Evolutionary conservation across 2,888 invertebrate genomes (phyloP).

Genomic region (Heliconius sara): DNA sequence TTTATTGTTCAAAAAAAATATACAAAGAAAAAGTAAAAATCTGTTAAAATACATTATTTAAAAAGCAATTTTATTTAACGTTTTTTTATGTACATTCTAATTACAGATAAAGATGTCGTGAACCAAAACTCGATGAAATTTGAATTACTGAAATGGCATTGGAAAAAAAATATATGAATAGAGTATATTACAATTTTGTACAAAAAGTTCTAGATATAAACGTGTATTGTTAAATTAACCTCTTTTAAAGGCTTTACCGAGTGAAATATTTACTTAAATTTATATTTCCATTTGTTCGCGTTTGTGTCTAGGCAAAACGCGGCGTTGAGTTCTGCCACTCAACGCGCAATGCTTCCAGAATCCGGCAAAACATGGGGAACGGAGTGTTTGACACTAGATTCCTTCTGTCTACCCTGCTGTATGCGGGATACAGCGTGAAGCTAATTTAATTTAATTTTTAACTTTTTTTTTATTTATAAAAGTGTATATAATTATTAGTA

Average conservation of each 20-base stretch:
- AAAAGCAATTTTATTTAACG: constrained; percentile 12
- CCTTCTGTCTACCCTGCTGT: too few relatives aligned
- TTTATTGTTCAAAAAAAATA: neutral
- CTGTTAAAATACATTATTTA: neutral
- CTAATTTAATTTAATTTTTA: too few relatives aligned
- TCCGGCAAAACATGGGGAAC: too few relatives aligned
- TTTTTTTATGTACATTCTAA: constrained; percentile 18
- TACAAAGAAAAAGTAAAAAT: neutral
- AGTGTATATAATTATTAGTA: neutral
- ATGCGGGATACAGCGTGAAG: too few relatives aligned
- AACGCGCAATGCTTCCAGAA: too few relatives aligned
- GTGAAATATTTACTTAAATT: too few relatives aligned
- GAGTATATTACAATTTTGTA: constrained; percentile 43
- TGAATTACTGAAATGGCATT: constrained; percentile 42
- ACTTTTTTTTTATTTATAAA: neutral
- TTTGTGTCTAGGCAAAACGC: too few relatives aligned
- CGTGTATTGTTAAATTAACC: neutral
- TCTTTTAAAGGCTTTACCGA: too few relatives aligned
- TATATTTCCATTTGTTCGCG: too few relatives aligned
- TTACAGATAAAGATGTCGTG: constrained; percentile 32
- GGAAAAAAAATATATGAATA: constrained; percentile 33
- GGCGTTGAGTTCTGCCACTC: too few relatives aligned
- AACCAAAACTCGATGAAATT: constrained; percentile 35
- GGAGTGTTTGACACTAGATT: too few relatives aligned
- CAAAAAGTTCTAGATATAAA: constrained; percentile 17